Evolutionary conservation across 2,888 invertebrate genomes (phyloP).

Genomic region (Hydrotaea diabolus): DNA sequence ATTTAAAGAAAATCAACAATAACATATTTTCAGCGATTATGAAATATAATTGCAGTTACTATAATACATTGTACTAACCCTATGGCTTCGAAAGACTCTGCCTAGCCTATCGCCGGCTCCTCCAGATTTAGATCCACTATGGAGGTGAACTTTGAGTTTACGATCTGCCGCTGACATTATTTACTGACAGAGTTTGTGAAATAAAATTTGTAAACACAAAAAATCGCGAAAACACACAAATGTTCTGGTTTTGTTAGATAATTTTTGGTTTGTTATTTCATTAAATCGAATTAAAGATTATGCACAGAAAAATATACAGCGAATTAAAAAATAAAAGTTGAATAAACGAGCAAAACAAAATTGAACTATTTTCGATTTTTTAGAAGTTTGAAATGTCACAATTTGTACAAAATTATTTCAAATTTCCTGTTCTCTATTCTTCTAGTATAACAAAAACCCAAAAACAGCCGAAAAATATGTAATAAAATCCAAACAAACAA

Average conservation of each 20-base stretch:
- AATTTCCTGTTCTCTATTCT: neutral
- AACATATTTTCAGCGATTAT: too few relatives aligned
- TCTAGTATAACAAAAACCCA: slow-evolving; percentile 15
- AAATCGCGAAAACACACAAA: neutral
- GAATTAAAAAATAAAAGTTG: slow-evolving; percentile 1
- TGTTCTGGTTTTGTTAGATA: neutral
- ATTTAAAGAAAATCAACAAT: too few relatives aligned
- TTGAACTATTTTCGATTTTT: neutral
- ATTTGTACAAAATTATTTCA: neutral
- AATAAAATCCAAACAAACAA: slow-evolving; percentile 34
- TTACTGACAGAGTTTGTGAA: too few relatives aligned
- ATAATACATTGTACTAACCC: neutral
- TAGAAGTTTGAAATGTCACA: neutral
- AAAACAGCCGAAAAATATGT: neutral
- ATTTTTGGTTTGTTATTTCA: neutral
- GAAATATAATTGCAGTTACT: too few relatives aligned
- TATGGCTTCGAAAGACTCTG: neutral
- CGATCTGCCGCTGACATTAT: neutral
- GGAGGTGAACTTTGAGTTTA: neutral
- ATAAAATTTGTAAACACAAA: slow-evolving; percentile 21
- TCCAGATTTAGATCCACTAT: neutral
- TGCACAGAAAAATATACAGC: neutral
- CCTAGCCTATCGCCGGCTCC: neutral
- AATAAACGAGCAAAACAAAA: too few relatives aligned
- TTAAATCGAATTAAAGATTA: neutral